Percentiles rank a stretch among this genome's conserved stretches.
Evolutionary conservation across 2,888 invertebrate species (phyloP).

Genomic region (Octodonta nipae): DNA sequence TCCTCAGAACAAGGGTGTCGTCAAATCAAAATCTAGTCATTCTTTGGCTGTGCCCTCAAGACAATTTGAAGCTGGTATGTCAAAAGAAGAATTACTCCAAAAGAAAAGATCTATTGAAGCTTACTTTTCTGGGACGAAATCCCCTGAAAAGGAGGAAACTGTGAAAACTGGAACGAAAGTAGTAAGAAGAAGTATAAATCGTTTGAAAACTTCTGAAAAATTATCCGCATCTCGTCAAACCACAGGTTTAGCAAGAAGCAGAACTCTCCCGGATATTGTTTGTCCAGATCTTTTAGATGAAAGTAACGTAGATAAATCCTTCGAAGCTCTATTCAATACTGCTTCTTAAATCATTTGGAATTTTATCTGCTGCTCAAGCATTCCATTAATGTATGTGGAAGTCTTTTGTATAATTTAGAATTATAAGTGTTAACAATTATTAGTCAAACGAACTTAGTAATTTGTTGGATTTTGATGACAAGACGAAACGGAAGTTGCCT

Average conservation of each 20-base stretch:
- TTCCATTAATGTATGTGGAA: slow-evolving; percentile 1
- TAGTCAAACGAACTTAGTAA: no score
- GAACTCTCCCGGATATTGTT: slow-evolving; percentile 62
- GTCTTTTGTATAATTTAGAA: no score
- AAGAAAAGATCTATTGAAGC: slow-evolving; percentile 63
- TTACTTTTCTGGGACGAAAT: slow-evolving; percentile 46
- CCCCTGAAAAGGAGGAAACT: slow-evolving; percentile 25
- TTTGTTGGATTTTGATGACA: no score
- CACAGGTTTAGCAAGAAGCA: slow-evolving; percentile 54
- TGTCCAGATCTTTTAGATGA: slow-evolving; percentile 55
- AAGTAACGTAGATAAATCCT: slow-evolving; percentile 74
- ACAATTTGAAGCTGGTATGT: slow-evolving; percentile 66
- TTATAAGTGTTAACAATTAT: no score
- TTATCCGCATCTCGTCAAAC: slow-evolving; percentile 29
- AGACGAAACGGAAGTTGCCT: no score
- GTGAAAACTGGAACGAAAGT: slow-evolving; percentile 18
- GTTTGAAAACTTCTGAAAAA: slow-evolving; percentile 40
- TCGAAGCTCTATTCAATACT: slow-evolving; percentile 63
- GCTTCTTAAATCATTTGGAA: slow-evolving; percentile 23
- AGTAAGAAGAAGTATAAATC: slow-evolving; percentile 30
- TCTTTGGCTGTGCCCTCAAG: slow-evolving; percentile 57
- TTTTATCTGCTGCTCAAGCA: slow-evolving; percentile 1
- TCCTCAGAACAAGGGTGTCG: slow-evolving; percentile 18
- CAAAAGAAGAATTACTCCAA: slow-evolving; percentile 49
- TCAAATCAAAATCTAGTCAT: slow-evolving; percentile 61